Conservation (phyloP, 2,888 invertebrate genomes). For the Napeogenes sylphis region DNA sequence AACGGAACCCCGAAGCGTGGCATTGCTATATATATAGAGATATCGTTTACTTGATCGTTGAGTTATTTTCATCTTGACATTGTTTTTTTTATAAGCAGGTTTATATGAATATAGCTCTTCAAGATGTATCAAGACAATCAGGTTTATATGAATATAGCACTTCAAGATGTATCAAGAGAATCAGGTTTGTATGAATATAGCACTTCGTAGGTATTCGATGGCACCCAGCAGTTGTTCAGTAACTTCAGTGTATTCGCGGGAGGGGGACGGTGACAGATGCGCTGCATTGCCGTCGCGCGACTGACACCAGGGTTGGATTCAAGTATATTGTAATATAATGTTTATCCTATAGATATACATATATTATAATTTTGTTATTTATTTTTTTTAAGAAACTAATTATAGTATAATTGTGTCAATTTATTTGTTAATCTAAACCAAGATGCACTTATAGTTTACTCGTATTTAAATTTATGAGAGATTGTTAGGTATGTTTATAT, state of each 20-base stretch:
- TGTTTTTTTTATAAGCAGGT: too few species aligned
- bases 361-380: not conserved
- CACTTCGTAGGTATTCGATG: conserved; percentile 2
- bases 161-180: not conserved
- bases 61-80: too few species aligned
- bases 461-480: too few species aligned
- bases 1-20: conserved; percentile 45
- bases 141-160: not conserved
- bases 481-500: too few species aligned
- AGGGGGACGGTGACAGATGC: conserved; percentile 68
- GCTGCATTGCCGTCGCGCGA: conserved; percentile 70
- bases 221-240: conserved; percentile 18
- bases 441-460: too few species aligned
- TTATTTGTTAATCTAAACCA: too few species aligned
- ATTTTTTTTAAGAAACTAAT: too few species aligned
- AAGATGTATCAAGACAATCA: too few species aligned
- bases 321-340: not conserved
- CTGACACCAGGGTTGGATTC: conserved; percentile 47
- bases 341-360: not conserved
- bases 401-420: too few species aligned
- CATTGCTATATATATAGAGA: conserved; percentile 45
- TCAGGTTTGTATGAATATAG: not conserved
- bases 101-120: too few species aligned
- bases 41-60: conserved; percentile 14
- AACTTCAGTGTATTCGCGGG: conserved; percentile 27